Conservation (phyloP, 2,113 vertebrate species). For the Murina feae region DNA sequence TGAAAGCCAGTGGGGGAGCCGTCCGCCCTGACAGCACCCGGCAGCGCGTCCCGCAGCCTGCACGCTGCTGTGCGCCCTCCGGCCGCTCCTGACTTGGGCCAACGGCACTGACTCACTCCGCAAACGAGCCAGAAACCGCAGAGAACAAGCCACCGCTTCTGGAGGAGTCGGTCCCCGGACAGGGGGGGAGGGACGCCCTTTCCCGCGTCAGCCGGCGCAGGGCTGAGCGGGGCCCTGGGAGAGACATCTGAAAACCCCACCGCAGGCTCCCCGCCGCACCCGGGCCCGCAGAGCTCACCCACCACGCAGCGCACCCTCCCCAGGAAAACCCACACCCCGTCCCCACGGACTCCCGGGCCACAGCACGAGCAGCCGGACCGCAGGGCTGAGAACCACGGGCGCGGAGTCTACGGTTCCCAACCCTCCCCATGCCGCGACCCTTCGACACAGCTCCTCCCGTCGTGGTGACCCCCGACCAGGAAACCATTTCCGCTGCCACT, state of each 20-base stretch:
- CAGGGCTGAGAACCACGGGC: no score
- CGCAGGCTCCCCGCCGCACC: neutral
- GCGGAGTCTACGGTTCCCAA: no score
- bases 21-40: neutral
- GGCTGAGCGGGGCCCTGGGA: neutral
- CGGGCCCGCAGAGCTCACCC: neutral
- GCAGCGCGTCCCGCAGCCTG: slow-evolving; percentile 57
- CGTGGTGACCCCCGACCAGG: no score
- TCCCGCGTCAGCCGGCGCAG: neutral
- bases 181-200: slow-evolving; percentile 38
- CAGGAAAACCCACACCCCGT: neutral
- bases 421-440: no score
- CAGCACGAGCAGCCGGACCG: no score
- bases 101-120: slow-evolving; percentile 79
- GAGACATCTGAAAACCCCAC: neutral
- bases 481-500: no score
- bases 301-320: neutral
- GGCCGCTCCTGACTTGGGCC: slow-evolving; percentile 76
- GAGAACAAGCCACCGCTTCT: slow-evolving; percentile 53
- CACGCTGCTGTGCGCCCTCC: slow-evolving; percentile 66
- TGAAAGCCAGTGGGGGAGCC: neutral
- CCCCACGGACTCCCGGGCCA: no score
- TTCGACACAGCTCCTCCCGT: no score
- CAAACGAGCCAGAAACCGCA: slow-evolving; percentile 59
- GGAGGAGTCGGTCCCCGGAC: slow-evolving; percentile 48